A percentile compares a stretch with the other conserved stretches of the same genome.
phyloP scores from a whole-genome alignment of 2,888 invertebrate genomes.

The Trichogramma evanescens region DNA sequence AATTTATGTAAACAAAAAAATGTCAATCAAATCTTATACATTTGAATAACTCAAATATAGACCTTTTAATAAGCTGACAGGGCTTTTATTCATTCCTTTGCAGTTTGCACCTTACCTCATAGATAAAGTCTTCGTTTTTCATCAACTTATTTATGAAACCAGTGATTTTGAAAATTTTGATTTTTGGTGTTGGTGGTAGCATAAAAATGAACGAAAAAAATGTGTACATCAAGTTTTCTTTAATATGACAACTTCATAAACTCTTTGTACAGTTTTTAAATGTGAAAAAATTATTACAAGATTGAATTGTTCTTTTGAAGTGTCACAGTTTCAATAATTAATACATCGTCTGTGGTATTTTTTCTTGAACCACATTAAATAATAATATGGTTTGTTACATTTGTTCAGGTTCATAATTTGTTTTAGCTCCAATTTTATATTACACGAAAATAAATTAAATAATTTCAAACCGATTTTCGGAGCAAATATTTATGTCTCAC shows the following conservation, averaged over 20 bases:
- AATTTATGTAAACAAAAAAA: no score
- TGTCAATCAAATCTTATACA: no score
- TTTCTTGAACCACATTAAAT: conserved; percentile 6
- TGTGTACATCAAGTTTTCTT: background rate
- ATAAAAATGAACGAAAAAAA: no score
- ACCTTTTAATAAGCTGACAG: no score
- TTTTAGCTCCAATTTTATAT: conserved; percentile 29
- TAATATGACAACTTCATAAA: conserved; percentile 29
- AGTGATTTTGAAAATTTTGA: no score
- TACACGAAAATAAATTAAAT: conserved; percentile 31
- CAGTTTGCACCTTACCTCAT: no score
- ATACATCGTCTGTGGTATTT: conserved; percentile 16
- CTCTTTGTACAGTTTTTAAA: conserved; percentile 29
- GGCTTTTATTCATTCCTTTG: no score
- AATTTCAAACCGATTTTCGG: conserved; percentile 23
- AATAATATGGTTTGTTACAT: conserved; percentile 17
- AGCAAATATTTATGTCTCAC: conserved; percentile 24
- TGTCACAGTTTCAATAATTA: conserved; percentile 21
- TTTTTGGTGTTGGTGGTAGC: no score
- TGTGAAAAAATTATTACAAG: conserved; percentile 26
- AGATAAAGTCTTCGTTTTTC: no score
- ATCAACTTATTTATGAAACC: no score
- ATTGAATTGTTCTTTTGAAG: conserved; percentile 20
- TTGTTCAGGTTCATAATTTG: conserved; percentile 13
- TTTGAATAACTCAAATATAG: no score